These are phyloP conservation scores for Athrips mouffetella DNA, from an alignment of 2,888 invertebrate genomes.

Conservation along the genomic window DNA sequence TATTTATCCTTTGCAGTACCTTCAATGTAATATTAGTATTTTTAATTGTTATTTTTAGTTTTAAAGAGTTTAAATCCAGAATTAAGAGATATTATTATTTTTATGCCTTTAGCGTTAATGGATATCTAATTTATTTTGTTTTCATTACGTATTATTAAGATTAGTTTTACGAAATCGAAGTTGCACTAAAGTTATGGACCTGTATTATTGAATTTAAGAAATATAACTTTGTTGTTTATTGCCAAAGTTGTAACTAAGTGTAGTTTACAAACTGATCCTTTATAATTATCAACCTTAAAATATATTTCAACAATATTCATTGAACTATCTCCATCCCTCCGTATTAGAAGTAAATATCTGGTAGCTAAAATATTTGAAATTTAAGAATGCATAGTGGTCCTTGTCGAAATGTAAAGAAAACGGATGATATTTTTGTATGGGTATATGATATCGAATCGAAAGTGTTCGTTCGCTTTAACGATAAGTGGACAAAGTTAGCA, in stretches of 20 bases:
- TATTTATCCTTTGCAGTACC: slow-evolving; percentile 20
- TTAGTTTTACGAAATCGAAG: slow-evolving; percentile 17
- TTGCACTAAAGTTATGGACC: slow-evolving; percentile 20
- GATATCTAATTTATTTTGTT: slow-evolving; percentile 65
- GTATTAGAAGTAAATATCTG: slow-evolving; percentile 18
- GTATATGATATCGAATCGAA: slow-evolving; percentile 53
- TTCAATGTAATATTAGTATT: slow-evolving; percentile 46
- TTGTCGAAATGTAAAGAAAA: slow-evolving; percentile 66
- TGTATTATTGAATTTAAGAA: slow-evolving; percentile 27
- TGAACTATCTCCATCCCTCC: slow-evolving; percentile 25
- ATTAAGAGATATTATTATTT: slow-evolving; percentile 71
- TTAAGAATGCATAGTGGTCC: slow-evolving; percentile 60
- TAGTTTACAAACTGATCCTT: slow-evolving; percentile 6
- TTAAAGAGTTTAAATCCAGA: slow-evolving; percentile 70
- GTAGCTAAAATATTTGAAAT: slow-evolving; percentile 14
- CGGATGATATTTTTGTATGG: slow-evolving; percentile 75
- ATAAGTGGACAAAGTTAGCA: slow-evolving; percentile 33
- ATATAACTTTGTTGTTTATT: slow-evolving; percentile 32
- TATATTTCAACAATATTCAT: slow-evolving; percentile 14
- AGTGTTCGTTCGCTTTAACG: slow-evolving; percentile 58
- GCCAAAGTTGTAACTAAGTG: slow-evolving; percentile 44
- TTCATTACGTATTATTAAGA: slow-evolving; percentile 38
- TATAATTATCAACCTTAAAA: slow-evolving; percentile 16
- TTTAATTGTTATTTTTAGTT: slow-evolving; percentile 66
- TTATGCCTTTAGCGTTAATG: slow-evolving; percentile 49